A percentile compares a stretch with the other conserved stretches of the same genome.
Evolutionary conservation across 2,888 invertebrate species (phyloP).

Genomic region (Microplitis manilae): DNA sequence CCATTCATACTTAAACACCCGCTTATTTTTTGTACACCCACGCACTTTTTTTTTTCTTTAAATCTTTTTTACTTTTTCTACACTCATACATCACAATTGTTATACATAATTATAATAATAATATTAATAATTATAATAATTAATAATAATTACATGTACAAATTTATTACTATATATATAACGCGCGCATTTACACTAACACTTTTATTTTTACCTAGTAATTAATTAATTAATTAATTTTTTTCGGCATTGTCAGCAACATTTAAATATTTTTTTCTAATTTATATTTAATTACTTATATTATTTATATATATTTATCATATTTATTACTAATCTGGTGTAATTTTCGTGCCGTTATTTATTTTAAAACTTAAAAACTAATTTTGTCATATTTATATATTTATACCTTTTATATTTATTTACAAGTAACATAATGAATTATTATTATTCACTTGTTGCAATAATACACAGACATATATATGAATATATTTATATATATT

Average conservation of each 20-base stretch:
- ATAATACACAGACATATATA: not conserved
- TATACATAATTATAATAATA: not conserved
- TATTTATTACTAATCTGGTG: not conserved
- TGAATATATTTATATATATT: conserved; percentile 28
- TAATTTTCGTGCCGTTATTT: not conserved
- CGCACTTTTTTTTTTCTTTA: not conserved
- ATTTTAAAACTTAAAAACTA: not conserved
- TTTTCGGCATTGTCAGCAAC: not conserved
- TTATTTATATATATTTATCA: not conserved
- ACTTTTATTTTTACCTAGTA: conserved; percentile 51
- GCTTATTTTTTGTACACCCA: not conserved
- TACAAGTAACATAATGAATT: not conserved
- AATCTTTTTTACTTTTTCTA: not conserved
- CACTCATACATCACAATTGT: not conserved
- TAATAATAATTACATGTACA: not conserved
- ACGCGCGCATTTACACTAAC: not conserved
- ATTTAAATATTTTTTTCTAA: not conserved
- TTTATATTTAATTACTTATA: not conserved
- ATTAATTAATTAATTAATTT: not conserved
- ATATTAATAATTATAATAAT: too few species aligned
- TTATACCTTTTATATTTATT: not conserved
- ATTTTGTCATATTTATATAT: not conserved
- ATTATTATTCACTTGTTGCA: not conserved
- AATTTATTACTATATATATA: conserved; percentile 1
- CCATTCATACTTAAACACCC: not conserved